Conservation (phyloP, 2,888 invertebrate genomes). For the Acleris sparsana region DNA sequence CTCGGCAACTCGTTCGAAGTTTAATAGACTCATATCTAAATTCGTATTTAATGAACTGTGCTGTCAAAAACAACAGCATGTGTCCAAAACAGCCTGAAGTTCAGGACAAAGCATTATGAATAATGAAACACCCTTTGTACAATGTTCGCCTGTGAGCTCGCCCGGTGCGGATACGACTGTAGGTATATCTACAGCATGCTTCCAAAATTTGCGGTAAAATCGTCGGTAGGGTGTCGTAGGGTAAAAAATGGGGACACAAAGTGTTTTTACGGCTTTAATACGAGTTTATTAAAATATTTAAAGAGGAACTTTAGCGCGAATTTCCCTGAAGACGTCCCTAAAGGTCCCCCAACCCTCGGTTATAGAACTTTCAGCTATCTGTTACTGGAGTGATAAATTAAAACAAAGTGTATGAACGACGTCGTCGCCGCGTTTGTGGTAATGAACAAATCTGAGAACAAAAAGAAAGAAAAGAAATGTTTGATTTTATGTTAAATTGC, state of each 20-base stretch:
- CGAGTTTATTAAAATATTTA: conserved; percentile 83
- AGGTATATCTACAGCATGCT: conserved; percentile 41
- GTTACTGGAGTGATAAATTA: conserved; percentile 76
- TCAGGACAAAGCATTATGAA: conserved; percentile 79
- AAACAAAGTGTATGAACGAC: conserved; percentile 58
- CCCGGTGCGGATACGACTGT: conserved; percentile 39
- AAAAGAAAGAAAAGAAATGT: conserved; percentile 15
- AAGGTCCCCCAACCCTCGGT: conserved; percentile 63
- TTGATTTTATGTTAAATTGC: conserved; percentile 51
- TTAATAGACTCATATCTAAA: conserved; percentile 36
- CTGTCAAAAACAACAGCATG: conserved; percentile 70
- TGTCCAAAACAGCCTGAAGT: conserved; percentile 65
- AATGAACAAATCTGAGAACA: conserved; percentile 27
- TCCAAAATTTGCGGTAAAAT: conserved; percentile 54
- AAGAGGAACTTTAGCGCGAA: conserved; percentile 76
- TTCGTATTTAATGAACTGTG: conserved; percentile 43
- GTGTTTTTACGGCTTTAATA: conserved; percentile 82
- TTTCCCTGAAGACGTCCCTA: conserved; percentile 78
- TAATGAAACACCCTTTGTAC: conserved; percentile 75
- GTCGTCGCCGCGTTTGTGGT: conserved; percentile 50
- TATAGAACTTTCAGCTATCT: conserved; percentile 64
- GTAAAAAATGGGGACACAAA: conserved; percentile 75
- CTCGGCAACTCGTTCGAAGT: conserved; percentile 37
- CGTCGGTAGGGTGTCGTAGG: conserved; percentile 57
- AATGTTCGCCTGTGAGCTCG: conserved; percentile 50